These are phyloP conservation scores for Microtus montanus DNA, from an alignment of 2,113 vertebrate genomes.

Conservation along the genomic window DNA sequence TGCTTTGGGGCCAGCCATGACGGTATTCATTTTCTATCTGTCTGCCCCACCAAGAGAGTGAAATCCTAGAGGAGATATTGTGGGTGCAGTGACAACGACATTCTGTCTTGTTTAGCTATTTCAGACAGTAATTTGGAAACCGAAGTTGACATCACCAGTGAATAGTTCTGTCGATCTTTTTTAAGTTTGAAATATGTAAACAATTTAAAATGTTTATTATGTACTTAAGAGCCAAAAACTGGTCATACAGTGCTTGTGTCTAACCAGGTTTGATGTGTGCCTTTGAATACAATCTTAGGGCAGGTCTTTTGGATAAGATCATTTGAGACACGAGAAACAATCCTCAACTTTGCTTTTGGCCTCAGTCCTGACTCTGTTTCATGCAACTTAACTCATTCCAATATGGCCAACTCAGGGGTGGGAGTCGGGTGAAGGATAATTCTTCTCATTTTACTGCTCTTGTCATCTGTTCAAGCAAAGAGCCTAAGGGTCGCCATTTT, in stretches of 20 bases:
- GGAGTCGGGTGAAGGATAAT: background rate
- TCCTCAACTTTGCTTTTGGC: background rate
- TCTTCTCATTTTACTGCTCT: background rate
- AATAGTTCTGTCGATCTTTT: background rate
- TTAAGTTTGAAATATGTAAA: slow-evolving; percentile 46
- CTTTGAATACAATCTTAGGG: background rate
- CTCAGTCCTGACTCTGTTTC: background rate
- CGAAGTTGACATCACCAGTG: background rate
- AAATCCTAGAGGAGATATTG: background rate
- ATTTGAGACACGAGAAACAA: background rate
- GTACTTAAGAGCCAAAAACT: background rate
- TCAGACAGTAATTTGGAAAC: background rate
- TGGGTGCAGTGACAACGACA: background rate
- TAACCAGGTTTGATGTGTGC: background rate
- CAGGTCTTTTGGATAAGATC: background rate
- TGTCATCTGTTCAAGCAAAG: background rate
- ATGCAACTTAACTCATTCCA: background rate
- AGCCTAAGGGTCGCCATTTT: background rate
- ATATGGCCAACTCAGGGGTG: background rate
- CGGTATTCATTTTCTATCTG: background rate
- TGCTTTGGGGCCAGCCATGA: background rate
- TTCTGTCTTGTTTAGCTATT: background rate
- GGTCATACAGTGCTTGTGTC: background rate
- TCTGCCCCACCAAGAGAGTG: background rate
- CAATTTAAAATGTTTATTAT: background rate